phyloP scores from a whole-genome alignment of 2,888 invertebrate species.

The Cepaea hortensis region DNA sequence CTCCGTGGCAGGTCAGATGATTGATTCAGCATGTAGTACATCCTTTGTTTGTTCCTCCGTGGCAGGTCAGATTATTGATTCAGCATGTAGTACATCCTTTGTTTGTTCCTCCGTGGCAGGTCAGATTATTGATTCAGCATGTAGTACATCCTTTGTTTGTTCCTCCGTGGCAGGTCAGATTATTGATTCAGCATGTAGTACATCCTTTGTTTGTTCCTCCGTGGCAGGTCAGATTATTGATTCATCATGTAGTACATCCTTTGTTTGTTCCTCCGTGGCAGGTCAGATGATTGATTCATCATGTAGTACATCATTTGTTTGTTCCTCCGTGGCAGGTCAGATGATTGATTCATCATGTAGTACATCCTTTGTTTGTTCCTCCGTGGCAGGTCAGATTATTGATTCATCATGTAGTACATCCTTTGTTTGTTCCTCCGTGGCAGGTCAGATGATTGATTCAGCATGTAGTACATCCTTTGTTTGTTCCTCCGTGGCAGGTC shows the following conservation, averaged over 20 bases:
- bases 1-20: constrained; percentile 61
- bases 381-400: constrained; percentile 60
- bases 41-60: constrained; percentile 48
- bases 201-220: constrained; percentile 31
- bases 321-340: constrained; percentile 61
- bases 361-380: constrained; percentile 12
- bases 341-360: background rate
- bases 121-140: constrained; percentile 36
- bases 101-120: constrained; percentile 58
- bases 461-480: too few species aligned
- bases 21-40: background rate
- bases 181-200: background rate
- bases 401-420: too few species aligned
- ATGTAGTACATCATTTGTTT: too few species aligned
- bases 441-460: constrained; percentile 55
- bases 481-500: constrained; percentile 61
- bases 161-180: constrained; percentile 61
- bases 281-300: constrained; percentile 53
- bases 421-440: constrained; percentile 51
- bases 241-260: too few species aligned
- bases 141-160: too few species aligned
- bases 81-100: too few species aligned
- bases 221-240: constrained; percentile 59
- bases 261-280: constrained; percentile 53
- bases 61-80: constrained; percentile 56